Evolutionary conservation across 2,888 invertebrate genomes (phyloP).

Genomic region (Pogonocherus hispidulus): DNA sequence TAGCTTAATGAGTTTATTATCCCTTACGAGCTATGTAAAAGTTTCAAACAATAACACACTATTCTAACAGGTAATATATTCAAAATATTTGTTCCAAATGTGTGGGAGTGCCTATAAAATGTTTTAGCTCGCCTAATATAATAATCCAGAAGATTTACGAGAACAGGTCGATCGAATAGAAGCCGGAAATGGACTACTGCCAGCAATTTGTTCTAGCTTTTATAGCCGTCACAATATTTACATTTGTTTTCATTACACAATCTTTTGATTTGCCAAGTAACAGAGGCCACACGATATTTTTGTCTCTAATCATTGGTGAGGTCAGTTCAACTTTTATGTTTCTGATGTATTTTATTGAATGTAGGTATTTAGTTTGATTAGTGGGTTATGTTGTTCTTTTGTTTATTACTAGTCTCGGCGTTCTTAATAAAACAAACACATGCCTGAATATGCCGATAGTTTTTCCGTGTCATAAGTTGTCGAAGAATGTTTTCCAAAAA

Average conservation of each 20-base stretch:
- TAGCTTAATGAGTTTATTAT: too few species aligned
- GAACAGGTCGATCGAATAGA: background rate
- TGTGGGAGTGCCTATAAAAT: constrained; percentile 12
- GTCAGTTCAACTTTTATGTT: background rate
- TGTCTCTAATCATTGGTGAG: background rate
- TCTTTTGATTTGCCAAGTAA: constrained; percentile 16
- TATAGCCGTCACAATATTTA: constrained; percentile 9
- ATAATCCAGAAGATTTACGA: constrained; percentile 18
- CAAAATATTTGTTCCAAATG: background rate
- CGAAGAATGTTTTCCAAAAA: too few species aligned
- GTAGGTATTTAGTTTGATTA: too few species aligned
- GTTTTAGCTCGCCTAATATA: background rate
- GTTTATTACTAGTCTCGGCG: too few species aligned
- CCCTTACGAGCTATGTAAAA: too few species aligned
- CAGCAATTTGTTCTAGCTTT: constrained; percentile 22
- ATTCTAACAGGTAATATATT: background rate
- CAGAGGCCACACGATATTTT: constrained; percentile 1
- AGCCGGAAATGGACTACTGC: constrained; percentile 19
- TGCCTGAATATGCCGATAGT: too few species aligned
- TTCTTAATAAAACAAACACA: too few species aligned
- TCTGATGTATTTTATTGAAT: background rate
- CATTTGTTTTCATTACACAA: background rate
- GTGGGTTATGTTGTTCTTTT: too few species aligned
- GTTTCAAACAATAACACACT: background rate
- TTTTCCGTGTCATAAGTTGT: too few species aligned